Base-by-base conservation (phyloP, 2,888 invertebrate genomes). In the Alsophila aescularia region DNA sequence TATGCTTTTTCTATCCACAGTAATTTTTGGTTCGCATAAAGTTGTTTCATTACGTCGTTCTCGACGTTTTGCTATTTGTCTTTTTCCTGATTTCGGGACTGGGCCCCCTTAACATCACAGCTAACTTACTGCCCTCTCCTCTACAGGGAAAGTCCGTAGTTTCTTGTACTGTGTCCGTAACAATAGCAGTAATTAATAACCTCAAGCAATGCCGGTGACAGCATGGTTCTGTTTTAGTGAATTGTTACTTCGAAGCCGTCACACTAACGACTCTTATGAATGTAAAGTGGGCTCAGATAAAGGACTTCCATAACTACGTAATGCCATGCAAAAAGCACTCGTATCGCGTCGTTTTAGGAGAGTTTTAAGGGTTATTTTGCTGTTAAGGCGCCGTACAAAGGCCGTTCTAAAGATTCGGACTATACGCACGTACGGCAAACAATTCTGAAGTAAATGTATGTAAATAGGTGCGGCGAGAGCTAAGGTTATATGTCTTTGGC, bases 121-220 rank as follows among this genome's bases (percentile, higher is more conserved):
- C 18, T 18, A 8, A 21, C 24, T 39, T 27, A 40, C 34, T 34
- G 24, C 13, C 4, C 13, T 8, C 18, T 13, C 24, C 24, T 13
- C 24, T 42, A 27, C 37, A 29, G n/a, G 15, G 24, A 41, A 41
- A 16, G 18, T 24, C 36, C 42, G 5, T 35, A 48, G 48, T 49
- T 54, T 49, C 54, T 54, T 34, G 40, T 41, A 18, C 21, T 31
- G 14, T 5, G 8, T 5, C 12, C 21, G 2, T 14, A 60, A 63
- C 65, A 65, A 63, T 54, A 56, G 43, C 14, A 5, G 50, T 32
- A 61, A 63, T 63, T 63, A 63, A 66, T 61, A 62, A 52, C 44
- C 32, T 51, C 55, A 52, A 54, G 56, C 55, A 52, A 49, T 61
- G 63, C 50, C 48, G 47, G 50, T 34, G 53, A 60, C 65, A 61